Conservation (phyloP, 2,888 invertebrate species). For the Onthophagus sagittarius region DNA sequence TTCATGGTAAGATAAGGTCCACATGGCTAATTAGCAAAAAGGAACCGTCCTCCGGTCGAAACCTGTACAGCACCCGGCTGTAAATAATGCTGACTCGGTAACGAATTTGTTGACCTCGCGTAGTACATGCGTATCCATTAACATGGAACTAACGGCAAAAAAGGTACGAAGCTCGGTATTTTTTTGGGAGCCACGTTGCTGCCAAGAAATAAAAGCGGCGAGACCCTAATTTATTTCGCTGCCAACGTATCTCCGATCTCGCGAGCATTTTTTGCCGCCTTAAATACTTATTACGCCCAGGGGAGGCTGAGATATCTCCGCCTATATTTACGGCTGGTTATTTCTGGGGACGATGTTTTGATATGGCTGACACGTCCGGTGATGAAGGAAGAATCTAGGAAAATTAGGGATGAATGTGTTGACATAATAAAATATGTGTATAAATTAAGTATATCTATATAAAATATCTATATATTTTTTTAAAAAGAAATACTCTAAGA, state of each 20-base stretch:
- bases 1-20: not conserved
- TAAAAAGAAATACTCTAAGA: not conserved
- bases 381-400: not conserved
- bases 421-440: not conserved
- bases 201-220: slow-evolving; percentile 8
- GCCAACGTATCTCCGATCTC: slow-evolving; percentile 18
- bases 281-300: slow-evolving; percentile 9
- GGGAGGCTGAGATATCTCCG: slow-evolving; percentile 8
- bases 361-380: not conserved
- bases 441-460: not conserved
- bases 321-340: slow-evolving; percentile 7
- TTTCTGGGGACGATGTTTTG: slow-evolving; percentile 11
- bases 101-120: slow-evolving; percentile 34
- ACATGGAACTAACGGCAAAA: slow-evolving; percentile 35
- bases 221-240: slow-evolving; percentile 37
- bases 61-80: not conserved
- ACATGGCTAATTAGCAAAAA: not conserved
- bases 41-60: not conserved
- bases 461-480: not conserved
- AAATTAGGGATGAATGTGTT: not conserved
- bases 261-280: not conserved
- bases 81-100: slow-evolving; percentile 23
- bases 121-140: slow-evolving; percentile 34
- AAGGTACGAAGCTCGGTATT: slow-evolving; percentile 33
- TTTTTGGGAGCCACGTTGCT: slow-evolving; percentile 27